These are phyloP conservation scores for Rana temporaria DNA, from an alignment of 2,113 vertebrate species.

Conservation along the genomic window DNA sequence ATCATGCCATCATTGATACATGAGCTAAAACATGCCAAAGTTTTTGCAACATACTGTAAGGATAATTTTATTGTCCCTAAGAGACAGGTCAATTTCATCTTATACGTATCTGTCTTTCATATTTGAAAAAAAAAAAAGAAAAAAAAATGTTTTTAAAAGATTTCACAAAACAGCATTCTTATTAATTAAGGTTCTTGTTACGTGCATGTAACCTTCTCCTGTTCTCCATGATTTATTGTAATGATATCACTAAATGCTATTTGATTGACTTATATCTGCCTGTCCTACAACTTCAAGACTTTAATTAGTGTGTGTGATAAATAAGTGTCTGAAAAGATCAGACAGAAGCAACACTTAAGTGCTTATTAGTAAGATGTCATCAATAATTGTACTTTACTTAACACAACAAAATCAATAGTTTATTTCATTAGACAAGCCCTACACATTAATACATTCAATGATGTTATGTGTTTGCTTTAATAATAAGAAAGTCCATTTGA, in stretches of 20 bases:
- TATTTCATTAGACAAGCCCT: background rate
- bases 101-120: too few relatives aligned
- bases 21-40: background rate
- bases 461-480: background rate
- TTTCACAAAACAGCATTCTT: too few relatives aligned
- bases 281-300: background rate
- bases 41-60: background rate
- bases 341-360: background rate
- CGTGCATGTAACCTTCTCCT: background rate
- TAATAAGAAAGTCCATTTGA: background rate
- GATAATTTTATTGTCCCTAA: background rate
- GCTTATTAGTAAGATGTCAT: conserved; percentile 1
- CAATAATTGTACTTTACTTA: conserved; percentile 29
- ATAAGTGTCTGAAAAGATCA: background rate
- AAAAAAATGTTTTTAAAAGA: too few relatives aligned
- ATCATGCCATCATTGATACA: background rate
- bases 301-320: conserved; percentile 17
- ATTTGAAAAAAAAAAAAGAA: too few relatives aligned
- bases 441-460: background rate
- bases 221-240: background rate
- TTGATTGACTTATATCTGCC: background rate
- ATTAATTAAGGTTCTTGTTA: too few relatives aligned
- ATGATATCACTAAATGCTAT: conserved; percentile 12
- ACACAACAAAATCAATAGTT: conserved; percentile 2
- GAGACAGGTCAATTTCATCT: too few relatives aligned